Evolutionary conservation across 2,797 vertebrate species (phyloP).

Genomic region (Helicolenus hilgendorfi): DNA sequence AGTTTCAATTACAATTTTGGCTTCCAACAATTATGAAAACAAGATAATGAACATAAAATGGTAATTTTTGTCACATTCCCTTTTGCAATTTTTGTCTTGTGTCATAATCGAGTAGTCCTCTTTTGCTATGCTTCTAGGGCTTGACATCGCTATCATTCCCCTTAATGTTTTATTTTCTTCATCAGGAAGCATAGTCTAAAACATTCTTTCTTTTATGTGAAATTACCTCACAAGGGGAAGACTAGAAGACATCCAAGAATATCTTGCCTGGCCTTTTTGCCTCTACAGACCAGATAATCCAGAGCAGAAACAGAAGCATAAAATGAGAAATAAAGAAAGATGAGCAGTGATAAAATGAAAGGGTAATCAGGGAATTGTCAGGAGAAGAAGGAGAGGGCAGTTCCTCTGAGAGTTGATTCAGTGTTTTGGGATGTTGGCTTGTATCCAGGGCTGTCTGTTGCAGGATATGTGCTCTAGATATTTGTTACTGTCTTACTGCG

Average conservation of each 20-base stretch:
- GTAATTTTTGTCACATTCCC: too few species aligned
- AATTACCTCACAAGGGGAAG: neutral
- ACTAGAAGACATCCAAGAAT: neutral
- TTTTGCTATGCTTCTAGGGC: neutral
- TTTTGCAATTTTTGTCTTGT: too few species aligned
- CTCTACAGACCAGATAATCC: neutral
- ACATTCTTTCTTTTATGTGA: neutral
- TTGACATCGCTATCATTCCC: neutral
- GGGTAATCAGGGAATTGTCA: conserved; percentile 43
- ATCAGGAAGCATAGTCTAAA: neutral
- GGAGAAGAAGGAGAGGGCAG: neutral
- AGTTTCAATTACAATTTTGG: too few species aligned
- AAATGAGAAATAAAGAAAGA: conserved; percentile 28
- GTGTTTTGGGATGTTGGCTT: conserved; percentile 31
- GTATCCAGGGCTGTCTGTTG: neutral
- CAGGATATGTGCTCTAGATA: conserved; percentile 18
- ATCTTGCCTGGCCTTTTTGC: neutral
- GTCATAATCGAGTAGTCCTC: neutral
- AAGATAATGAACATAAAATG: too few species aligned
- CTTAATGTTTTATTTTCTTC: neutral
- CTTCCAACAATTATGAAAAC: too few species aligned
- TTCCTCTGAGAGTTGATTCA: conserved; percentile 9
- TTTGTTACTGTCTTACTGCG: conserved; percentile 38
- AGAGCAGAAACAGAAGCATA: conserved; percentile 15
- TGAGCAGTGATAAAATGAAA: conserved; percentile 42